Evolutionary conservation across 2,113 vertebrate species (phyloP), one percentile per base, ranked within the genome.

Genomic region (Hemicordylus capensis): DNA sequence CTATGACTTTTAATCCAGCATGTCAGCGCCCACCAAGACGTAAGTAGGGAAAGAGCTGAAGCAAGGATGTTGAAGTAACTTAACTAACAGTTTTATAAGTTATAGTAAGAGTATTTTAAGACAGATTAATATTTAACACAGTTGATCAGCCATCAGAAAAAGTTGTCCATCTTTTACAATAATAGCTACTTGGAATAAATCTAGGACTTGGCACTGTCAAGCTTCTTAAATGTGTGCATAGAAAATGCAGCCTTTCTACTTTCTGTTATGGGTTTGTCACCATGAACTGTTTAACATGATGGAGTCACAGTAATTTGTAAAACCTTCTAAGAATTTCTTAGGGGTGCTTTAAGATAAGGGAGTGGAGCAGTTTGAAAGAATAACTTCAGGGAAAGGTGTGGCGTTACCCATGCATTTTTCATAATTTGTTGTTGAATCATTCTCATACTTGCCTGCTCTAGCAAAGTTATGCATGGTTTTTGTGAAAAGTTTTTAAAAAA

Each of bases 1-100:
- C 56, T 61, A 0, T 0, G 84, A 70, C n/a, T 73, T 0, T 28
- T 76, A 9, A 83, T 0, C 3, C 42, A 42, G 78, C 10, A 9
- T 90, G 85, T 14, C 31, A n/a, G 11, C 85, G 6, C 28, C 83
- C n/a, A 0, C 31, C 1, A 5, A 34, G 77, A 6, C 61, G 44
- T 75, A 58, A 81, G 79, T 63, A 85, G 84, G 86, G 87, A 88
- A 26, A 39, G 37, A 26, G 42, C 4, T 64, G 63, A 70, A 37
- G 72, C 19, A 14, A 48, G 72, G 19, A n/a, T 28, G 4, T 2
- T 1, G 26, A 79, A 85, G 34, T 85, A 72, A 79, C 24, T 42
- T 48, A 59, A 81, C 61, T 69, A 75, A 37, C 34, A 22, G 0
- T 26, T 75, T 37, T 59, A 69, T 59, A 31, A 76, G 39, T 26